Evolutionary conservation across 2,113 vertebrate species (phyloP).

Genomic region (Ciconia stormi): DNA sequence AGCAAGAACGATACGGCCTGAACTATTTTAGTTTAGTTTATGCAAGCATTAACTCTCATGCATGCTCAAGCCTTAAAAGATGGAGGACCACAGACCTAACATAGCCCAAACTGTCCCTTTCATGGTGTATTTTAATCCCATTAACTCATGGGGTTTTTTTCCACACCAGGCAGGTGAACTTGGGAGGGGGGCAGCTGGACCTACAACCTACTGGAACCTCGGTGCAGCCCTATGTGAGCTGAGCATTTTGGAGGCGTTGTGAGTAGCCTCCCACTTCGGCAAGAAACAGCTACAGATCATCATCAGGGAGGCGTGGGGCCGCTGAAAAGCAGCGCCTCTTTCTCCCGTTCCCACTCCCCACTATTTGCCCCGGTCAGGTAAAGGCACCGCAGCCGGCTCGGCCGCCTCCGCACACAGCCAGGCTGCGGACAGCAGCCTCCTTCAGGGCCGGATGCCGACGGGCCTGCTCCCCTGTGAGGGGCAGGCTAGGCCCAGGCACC

Average conservation of each 20-base stretch:
- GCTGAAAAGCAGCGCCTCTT: fast-evolving
- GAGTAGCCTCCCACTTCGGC: fast-evolving
- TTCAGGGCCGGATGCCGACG: no score
- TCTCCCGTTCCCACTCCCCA: background rate
- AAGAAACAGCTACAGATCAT: fast-evolving
- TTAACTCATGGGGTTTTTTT: fast-evolving
- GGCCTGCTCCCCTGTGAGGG: background rate
- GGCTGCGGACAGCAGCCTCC: background rate
- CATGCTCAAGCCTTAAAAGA: fast-evolving
- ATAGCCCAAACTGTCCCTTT: fast-evolving
- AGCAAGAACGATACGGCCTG: background rate
- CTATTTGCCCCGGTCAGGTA: fast-evolving
- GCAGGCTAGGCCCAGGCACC: no score
- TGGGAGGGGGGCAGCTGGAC: fast-evolving
- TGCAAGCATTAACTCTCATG: fast-evolving
- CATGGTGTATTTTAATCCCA: background rate
- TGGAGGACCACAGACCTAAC: fast-evolving
- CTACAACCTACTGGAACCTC: no score
- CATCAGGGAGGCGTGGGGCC: fast-evolving
- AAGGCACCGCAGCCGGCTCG: fast-evolving
- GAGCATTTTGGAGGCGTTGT: fast-evolving
- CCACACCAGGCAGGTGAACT: background rate
- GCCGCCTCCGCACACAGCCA: background rate
- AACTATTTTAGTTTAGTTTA: background rate
- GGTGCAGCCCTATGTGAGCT: fast-evolving